Base-by-base conservation (phyloP, 2,888 invertebrate genomes). In the Cetonia aurata region DNA sequence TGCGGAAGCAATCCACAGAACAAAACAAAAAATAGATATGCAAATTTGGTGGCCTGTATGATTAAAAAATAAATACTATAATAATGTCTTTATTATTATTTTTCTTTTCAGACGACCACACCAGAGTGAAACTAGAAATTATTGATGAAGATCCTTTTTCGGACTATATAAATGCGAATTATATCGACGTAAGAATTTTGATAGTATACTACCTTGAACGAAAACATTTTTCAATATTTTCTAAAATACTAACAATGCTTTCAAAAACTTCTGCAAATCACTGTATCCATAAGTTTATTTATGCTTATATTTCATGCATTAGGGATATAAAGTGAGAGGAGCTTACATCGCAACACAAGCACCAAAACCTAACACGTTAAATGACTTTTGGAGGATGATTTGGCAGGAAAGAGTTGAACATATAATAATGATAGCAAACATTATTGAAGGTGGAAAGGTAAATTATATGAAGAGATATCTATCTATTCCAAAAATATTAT, bases 111-210 rank as follows among this genome's bases (percentile, higher is more conserved):
- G 86, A 87, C 79, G 87, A 88, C 72, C 85, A 86, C 67, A 85
- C 85, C 4, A 80, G 88, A 73, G 88, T 88, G 3, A 79, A 81
- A 72, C 74, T 85, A 72, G 77, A 80, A 70, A 85, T 81, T 78
- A 77, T 83, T 62, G 76, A 79, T 60, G 82, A 79, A 60, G 85
- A 82, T 77, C 81, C 79, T 17, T 79, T 78, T 72, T 86, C 86
- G 0, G 86, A 86, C 77, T 87, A 86, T 73, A 88, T 88, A 10
- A 88, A 88, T 77, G 88, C 88, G 0, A 87, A 84, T 79, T 87
- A 84, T 73, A 84, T 87, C 56, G 83, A 84, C 70, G 87, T 86
- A 81, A 80, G 50, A 15, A 9, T 9, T 15, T 37, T 8, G 10
- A 8, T 10, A 37, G 8, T 37, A 19, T 33, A n/a, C 25, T 33